A percentile compares a stretch with the other conserved stretches of the same genome.
phyloP scores from a whole-genome alignment of 1,140 invertebrate species.

The Habropoda laboriosa region DNA sequence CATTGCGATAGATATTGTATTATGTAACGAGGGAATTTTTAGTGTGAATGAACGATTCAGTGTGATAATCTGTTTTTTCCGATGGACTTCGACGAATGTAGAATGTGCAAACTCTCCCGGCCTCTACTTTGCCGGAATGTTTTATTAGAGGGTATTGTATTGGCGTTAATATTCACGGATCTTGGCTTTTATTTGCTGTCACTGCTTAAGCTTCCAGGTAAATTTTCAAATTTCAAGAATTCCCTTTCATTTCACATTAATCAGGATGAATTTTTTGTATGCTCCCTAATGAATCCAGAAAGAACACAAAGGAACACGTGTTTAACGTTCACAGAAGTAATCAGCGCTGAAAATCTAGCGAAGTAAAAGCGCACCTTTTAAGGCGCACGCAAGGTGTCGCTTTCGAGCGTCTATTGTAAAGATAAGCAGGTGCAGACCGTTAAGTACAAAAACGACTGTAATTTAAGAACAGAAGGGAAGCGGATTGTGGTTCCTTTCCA shows the following conservation, averaged over 20 bases:
- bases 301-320: background rate
- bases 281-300: background rate
- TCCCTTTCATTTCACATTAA: too few species aligned
- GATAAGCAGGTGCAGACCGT: background rate
- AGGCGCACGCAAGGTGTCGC: background rate
- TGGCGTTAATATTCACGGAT: conserved; percentile 24
- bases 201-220: conserved; percentile 7
- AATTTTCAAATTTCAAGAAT: background rate
- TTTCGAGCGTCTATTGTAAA: background rate
- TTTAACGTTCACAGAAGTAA: background rate
- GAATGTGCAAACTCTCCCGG: background rate
- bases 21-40: background rate
- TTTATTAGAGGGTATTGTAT: background rate
- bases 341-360: too few species aligned
- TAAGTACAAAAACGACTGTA: background rate
- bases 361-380: background rate
- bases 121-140: background rate
- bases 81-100: background rate
- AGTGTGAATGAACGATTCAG: background rate
- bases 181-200: background rate
- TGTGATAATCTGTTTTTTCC: background rate
- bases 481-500: too few species aligned
- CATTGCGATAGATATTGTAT: background rate
- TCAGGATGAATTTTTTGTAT: background rate
- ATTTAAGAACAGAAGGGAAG: background rate